Percentiles rank a stretch among this genome's conserved stretches.
phyloP scores from a whole-genome alignment of 2,888 invertebrate genomes.

The Diaprepes abbreviatus region DNA sequence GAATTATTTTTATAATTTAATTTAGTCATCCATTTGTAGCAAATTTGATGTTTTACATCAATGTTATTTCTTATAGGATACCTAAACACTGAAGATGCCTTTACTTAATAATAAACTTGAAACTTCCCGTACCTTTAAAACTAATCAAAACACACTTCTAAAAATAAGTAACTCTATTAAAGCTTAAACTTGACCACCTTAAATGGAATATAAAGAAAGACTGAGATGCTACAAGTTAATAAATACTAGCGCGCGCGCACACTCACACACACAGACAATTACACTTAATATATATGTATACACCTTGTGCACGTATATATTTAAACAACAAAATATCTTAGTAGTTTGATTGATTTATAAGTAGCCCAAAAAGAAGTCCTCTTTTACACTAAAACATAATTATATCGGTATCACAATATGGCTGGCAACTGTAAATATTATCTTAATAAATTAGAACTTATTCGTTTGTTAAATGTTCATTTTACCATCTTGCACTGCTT shows the following conservation, averaged over 20 bases:
- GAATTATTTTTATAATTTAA: too few species aligned
- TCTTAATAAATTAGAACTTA: too few species aligned
- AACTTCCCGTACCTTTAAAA: neutral
- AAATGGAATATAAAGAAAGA: conserved; percentile 46
- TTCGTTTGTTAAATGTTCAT: too few species aligned
- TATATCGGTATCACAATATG: neutral
- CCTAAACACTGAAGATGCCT: too few species aligned
- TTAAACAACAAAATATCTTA: conserved; percentile 11
- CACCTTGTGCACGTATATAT: neutral
- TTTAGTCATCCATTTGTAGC: too few species aligned
- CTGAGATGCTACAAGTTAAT: conserved; percentile 25
- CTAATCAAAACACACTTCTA: conserved; percentile 22
- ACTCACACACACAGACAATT: conserved; percentile 18
- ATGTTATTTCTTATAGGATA: too few species aligned
- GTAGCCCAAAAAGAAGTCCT: conserved; percentile 1
- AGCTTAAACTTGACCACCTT: conserved; percentile 38
- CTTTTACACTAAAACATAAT: neutral
- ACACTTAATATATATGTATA: neutral
- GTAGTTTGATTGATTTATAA: conserved; percentile 7
- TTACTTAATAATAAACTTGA: conserved; percentile 14
- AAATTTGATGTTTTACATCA: too few species aligned
- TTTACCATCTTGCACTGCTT: neutral
- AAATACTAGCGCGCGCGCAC: conserved; percentile 19
- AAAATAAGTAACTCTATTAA: conserved; percentile 45
- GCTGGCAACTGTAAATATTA: neutral